Percentiles rank a stretch among this genome's conserved stretches.
These are phyloP conservation scores for Carollia perspicillata DNA, from an alignment of 2,113 vertebrate species.

Conservation along the genomic window DNA sequence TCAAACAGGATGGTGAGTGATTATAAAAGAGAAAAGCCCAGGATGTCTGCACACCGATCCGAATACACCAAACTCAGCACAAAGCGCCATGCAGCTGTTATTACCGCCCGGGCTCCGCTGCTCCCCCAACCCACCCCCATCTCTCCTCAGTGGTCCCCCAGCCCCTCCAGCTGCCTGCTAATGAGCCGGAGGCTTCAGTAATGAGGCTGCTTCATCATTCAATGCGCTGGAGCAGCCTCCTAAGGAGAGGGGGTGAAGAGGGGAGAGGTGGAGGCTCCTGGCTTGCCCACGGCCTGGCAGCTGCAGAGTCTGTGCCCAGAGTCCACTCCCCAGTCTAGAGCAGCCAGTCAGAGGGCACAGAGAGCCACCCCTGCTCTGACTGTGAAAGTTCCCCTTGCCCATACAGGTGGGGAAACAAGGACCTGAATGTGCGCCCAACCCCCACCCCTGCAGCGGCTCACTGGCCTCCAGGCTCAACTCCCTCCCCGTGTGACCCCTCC, in stretches of 20 bases:
- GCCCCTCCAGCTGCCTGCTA: not conserved
- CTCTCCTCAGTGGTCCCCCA: not conserved
- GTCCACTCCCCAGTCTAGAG: not conserved
- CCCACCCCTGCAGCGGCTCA: not conserved
- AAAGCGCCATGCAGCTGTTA: not conserved
- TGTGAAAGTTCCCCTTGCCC: not conserved
- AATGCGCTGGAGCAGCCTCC: not conserved
- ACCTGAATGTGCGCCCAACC: not conserved
- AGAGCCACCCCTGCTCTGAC: not conserved
- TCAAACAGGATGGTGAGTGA: not conserved
- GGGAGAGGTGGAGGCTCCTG: not conserved
- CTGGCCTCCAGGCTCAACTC: not conserved
- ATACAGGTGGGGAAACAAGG: not conserved
- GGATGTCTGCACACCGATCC: not conserved
- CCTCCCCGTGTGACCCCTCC: not conserved
- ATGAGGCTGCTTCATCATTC: not conserved
- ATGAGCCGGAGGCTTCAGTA: not conserved
- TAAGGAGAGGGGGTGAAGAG: not conserved
- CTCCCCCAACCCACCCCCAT: not conserved
- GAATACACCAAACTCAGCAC: not conserved
- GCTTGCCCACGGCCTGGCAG: not conserved
- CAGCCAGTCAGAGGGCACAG: not conserved
- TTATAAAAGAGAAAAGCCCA: not conserved
- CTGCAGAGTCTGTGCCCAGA: not conserved
- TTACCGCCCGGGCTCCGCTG: rapidly evolving